Evolutionary conservation across 2,888 invertebrate species (phyloP), one percentile per base, ranked within the genome.

Genomic region (Netelia inedita): DNA sequence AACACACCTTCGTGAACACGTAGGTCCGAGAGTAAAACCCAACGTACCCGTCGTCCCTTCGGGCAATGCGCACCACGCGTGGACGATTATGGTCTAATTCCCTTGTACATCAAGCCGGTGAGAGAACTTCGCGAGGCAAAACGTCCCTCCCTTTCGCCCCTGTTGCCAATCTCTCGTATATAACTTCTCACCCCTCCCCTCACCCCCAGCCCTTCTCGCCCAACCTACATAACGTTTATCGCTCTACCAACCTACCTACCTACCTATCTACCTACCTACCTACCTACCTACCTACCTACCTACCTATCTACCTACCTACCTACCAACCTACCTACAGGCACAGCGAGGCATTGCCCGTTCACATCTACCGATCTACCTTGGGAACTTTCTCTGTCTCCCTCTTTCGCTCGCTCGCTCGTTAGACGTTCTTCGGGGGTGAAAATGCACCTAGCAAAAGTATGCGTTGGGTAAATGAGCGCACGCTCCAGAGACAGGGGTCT

Each of bases 401-500:
- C 82, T 46, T 43, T 50, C 68, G 71, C 63, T 19, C 57, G 63
- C 55, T 16, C 55, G 55, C 55, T 75, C 75, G 28, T 74, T 86
- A 84, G 85, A 87, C 85, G 88, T 82, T 83, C 72, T 71, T 78
- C 57, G 73, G 74, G 81, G 78, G 83, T 28, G 69, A 59, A 74
- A 79, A 72, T 82, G 87, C 89, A 89, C 89, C 89, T 88, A 89
- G 89, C 87, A 90, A 90, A 91, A 91, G 90, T 87, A 85, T 83
- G 79, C 83, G 86, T 86, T 88, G 88, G 91, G 90, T 90, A 91
- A 91, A 93, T 92, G 90, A 92, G 91, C 88, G 88, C 90, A 93
- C 92, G 93, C 93, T 93, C 90, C 89, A 93, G 88, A 92, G 92
- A 91, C 87, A 93, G 93, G 93, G 93, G 93, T 91, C 83, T 78